A percentile compares a stretch with the other conserved stretches of the same genome.
These are phyloP conservation scores for Acyrthosiphon pisum DNA, from an alignment of 1,140 invertebrate species.

Conservation along the genomic window DNA sequence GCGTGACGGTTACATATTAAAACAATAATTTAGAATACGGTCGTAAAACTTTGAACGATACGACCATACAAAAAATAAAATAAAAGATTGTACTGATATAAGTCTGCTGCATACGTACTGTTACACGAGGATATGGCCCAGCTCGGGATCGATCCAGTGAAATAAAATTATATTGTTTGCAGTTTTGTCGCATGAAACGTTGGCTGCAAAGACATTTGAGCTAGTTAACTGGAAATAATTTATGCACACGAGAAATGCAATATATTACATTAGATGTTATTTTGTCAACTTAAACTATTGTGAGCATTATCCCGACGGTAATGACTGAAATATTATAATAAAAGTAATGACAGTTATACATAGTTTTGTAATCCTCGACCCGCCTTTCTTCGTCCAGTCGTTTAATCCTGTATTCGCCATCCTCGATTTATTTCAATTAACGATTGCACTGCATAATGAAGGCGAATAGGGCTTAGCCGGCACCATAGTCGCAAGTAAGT, in stretches of 20 bases:
- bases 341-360: background rate
- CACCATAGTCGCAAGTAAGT: background rate
- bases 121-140: background rate
- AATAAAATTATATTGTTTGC: background rate
- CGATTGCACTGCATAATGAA: background rate
- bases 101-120: background rate
- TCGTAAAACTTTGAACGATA: background rate
- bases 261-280: background rate
- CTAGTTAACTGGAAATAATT: background rate
- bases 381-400: background rate
- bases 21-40: conserved; percentile 2
- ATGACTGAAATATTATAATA: background rate
- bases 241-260: background rate
- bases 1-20: background rate
- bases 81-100: background rate
- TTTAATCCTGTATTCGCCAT: background rate
- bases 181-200: background rate
- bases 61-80: background rate
- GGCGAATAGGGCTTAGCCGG: background rate
- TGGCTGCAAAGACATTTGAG: background rate
- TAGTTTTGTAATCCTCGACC: background rate
- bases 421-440: background rate
- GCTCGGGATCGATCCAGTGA: background rate
- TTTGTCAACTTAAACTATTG: background rate
- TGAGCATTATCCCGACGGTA: background rate